Percentiles rank a stretch among this genome's conserved stretches.
These are phyloP conservation scores for Nothoprocta pentlandii DNA, from an alignment of 2,113 vertebrate species.

Conservation along the genomic window DNA sequence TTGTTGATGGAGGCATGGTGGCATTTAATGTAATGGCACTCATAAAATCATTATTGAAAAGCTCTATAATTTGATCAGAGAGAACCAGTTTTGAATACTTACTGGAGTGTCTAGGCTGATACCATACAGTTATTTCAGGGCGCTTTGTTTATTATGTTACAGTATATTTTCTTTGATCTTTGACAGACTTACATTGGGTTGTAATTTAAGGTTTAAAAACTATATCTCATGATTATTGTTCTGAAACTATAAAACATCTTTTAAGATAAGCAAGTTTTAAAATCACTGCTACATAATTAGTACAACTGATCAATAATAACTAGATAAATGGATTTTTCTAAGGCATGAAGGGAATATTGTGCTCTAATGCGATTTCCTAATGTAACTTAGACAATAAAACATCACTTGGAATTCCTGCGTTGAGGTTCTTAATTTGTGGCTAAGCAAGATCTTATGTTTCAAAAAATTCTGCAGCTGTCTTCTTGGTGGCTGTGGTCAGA, in stretches of 20 bases:
- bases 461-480: not conserved
- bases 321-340: not conserved
- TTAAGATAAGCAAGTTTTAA: not conserved
- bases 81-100: slow-evolving; percentile 26
- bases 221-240: not conserved
- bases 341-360: not conserved
- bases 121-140: slow-evolving; percentile 27
- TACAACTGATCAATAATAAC: not conserved
- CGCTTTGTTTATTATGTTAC: not conserved
- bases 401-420: not conserved
- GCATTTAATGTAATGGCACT: slow-evolving; percentile 61
- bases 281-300: not conserved
- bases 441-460: not conserved
- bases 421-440: not conserved
- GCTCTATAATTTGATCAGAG: slow-evolving; percentile 63
- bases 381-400: not conserved
- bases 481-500: not conserved
- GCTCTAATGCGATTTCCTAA: not conserved
- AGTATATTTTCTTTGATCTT: not conserved
- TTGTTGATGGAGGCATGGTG: slow-evolving; percentile 51
- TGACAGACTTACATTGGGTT: not conserved
- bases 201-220: not conserved
- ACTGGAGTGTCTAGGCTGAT: not conserved
- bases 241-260: not conserved
- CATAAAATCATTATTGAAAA: slow-evolving; percentile 64